Evolutionary conservation across 2,888 invertebrate species (phyloP).

Genomic region (Heliconius sara): DNA sequence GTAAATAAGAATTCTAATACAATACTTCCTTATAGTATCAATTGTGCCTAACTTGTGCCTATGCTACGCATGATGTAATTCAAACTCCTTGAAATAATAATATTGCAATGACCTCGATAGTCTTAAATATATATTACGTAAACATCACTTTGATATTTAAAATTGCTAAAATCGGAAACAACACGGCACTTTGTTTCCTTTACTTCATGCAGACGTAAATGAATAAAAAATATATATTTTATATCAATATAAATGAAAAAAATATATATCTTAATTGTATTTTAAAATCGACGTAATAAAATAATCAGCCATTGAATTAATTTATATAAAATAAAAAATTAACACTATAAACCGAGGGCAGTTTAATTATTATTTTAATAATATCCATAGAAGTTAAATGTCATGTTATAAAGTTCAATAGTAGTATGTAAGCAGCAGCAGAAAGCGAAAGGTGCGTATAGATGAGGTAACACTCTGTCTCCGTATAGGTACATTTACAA

Average conservation of each 20-base stretch:
- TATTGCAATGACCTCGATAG: not conserved
- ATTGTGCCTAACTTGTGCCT: not conserved
- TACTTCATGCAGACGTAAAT: not conserved
- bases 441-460: conserved; percentile 59
- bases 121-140: not conserved
- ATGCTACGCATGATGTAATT: not conserved
- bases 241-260: not conserved
- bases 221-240: not conserved
- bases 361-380: not conserved
- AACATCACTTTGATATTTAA: not conserved
- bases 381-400: conserved; percentile 24
- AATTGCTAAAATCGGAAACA: not conserved
- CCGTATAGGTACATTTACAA: conserved; percentile 21
- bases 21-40: conserved; percentile 29
- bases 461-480: conserved; percentile 49
- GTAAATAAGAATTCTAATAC: conserved; percentile 34
- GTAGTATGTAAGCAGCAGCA: conserved; percentile 42
- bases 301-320: not conserved
- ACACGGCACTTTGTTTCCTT: not conserved
- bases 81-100: not conserved
- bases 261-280: not conserved
- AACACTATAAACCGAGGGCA: not conserved
- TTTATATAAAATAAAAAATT: not conserved
- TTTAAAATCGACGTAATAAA: not conserved
- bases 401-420: conserved; percentile 52